Percentiles rank a stretch among this genome's conserved stretches.
These are phyloP conservation scores for Lophotriccus pileatus DNA, from an alignment of 2,797 vertebrate genomes.

Conservation along the genomic window DNA sequence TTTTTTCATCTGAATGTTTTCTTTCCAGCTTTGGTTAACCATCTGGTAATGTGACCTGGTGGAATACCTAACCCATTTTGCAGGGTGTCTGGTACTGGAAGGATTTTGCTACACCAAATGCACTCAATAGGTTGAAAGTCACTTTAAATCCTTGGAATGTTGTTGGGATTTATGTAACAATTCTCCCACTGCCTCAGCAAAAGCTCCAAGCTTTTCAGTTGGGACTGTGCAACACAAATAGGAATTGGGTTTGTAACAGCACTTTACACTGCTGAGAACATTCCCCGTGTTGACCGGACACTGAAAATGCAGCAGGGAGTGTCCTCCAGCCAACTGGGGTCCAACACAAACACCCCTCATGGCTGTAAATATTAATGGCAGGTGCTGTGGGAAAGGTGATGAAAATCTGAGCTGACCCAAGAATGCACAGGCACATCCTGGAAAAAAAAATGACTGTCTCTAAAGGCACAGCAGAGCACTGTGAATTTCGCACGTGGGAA, in stretches of 20 bases:
- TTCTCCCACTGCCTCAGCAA: background rate
- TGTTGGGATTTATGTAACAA: background rate
- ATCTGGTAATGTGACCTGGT: background rate
- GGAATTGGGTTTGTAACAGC: background rate
- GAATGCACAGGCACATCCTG: background rate
- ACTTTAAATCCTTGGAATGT: slow-evolving; percentile 3
- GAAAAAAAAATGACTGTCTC: background rate
- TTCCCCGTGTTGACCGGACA: background rate
- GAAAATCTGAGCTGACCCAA: background rate
- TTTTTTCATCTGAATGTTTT: background rate
- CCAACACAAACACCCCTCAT: background rate
- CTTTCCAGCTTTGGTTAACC: background rate
- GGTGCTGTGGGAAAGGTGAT: background rate
- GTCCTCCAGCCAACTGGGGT: background rate
- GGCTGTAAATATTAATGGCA: background rate
- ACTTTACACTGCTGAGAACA: background rate
- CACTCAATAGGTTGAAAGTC: background rate
- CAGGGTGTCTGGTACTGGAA: background rate
- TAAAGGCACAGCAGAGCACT: background rate
- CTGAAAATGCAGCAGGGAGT: background rate
- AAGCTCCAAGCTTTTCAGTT: background rate
- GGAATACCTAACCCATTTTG: background rate
- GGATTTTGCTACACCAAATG: background rate
- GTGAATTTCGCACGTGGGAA: background rate
- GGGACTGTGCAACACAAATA: background rate